Evolutionary conservation across 1,140 invertebrate species (phyloP).

Genomic region (Drosophila malerkotliana): DNA sequence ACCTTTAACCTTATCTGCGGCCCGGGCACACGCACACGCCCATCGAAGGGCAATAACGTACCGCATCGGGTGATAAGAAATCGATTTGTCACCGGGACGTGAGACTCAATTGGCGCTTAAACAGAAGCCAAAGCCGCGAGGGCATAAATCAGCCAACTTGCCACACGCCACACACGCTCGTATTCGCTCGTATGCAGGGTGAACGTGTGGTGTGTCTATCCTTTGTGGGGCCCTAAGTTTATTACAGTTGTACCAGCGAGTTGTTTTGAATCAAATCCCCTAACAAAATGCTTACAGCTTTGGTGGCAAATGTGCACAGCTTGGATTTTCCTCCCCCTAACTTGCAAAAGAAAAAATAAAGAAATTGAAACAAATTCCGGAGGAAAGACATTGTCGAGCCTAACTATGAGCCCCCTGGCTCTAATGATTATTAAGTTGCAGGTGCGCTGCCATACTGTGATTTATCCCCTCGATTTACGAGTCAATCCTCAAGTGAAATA

Average conservation of each 20-base stretch:
- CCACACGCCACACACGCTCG: slow-evolving; percentile 25
- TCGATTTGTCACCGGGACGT: slow-evolving; percentile 77
- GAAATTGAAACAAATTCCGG: slow-evolving; percentile 72
- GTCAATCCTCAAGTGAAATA: slow-evolving; percentile 70
- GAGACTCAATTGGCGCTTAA: slow-evolving; percentile 80
- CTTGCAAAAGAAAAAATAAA: not conserved
- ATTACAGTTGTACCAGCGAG: slow-evolving; percentile 56
- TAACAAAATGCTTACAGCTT: slow-evolving; percentile 66
- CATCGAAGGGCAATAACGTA: slow-evolving; percentile 57
- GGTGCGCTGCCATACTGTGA: slow-evolving; percentile 38
- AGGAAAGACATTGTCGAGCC: slow-evolving; percentile 40
- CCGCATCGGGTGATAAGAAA: slow-evolving; percentile 73
- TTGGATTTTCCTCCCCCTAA: slow-evolving; percentile 35
- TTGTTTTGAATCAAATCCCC: slow-evolving; percentile 71
- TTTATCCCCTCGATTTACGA: slow-evolving; percentile 74
- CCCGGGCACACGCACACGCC: slow-evolving; percentile 27
- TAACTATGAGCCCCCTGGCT: slow-evolving; percentile 40
- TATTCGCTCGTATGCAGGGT: not conserved
- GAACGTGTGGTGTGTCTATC: slow-evolving; percentile 20
- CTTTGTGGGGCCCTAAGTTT: slow-evolving; percentile 56
- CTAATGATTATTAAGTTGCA: slow-evolving; percentile 59
- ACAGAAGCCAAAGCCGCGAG: slow-evolving; percentile 63
- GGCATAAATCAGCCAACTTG: slow-evolving; percentile 67
- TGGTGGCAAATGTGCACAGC: slow-evolving; percentile 55
- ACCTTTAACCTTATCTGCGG: slow-evolving; percentile 57